phyloP scores from a whole-genome alignment of 2,797 vertebrate genomes.

The Molossus alvarezi region DNA sequence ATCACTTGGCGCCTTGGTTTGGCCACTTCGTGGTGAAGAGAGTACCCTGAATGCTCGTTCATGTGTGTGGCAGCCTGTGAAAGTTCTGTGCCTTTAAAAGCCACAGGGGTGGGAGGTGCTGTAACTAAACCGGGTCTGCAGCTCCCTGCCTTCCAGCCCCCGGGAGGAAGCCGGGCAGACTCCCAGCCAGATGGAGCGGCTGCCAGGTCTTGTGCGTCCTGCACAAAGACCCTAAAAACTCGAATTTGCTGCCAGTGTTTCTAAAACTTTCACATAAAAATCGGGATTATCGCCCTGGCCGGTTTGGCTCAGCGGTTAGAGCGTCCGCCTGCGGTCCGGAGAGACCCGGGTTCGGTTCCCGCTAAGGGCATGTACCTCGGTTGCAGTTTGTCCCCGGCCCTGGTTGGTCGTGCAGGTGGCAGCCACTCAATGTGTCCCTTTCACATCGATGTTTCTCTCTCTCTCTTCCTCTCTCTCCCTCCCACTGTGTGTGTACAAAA shows the following conservation, averaged over 20 bases:
- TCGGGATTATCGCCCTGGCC: slow-evolving; percentile 3
- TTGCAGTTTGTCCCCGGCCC: too few species aligned
- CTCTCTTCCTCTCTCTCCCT: too few species aligned
- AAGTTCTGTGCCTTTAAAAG: not conserved
- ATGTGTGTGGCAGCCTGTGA: not conserved
- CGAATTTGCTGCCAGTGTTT: not conserved
- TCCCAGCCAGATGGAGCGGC: not conserved
- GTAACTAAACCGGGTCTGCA: not conserved
- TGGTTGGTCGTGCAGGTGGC: too few species aligned
- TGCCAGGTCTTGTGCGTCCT: not conserved
- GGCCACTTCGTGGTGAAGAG: not conserved
- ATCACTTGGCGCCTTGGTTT: not conserved
- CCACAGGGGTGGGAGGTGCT: not conserved
- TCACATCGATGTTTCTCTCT: too few species aligned
- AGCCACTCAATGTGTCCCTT: too few species aligned
- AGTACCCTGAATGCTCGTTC: not conserved
- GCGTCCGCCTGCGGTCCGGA: too few species aligned
- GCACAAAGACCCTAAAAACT: not conserved
- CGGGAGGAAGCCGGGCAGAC: not conserved
- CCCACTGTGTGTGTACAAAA: too few species aligned
- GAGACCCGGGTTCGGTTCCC: too few species aligned
- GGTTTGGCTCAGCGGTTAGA: too few species aligned
- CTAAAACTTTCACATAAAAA: slow-evolving; percentile 19
- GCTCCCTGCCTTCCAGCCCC: not conserved
- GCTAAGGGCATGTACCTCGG: too few species aligned